Conservation (phyloP, 1,140 invertebrate genomes). For the Leptinotarsa undecemlineata region DNA sequence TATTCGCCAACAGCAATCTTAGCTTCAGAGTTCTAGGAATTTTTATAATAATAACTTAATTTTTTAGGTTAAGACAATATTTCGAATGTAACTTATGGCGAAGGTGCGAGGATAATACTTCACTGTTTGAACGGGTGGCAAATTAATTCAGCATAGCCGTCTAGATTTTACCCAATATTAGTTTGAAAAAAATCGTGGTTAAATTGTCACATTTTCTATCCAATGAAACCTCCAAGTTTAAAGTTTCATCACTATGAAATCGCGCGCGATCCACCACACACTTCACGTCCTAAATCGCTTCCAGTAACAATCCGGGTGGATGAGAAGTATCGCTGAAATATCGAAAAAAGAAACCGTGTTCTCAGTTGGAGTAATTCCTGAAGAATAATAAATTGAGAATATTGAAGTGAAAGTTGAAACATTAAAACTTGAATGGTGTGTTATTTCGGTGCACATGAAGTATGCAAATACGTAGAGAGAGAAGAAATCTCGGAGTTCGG, state of each 20-base stretch:
- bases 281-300: not conserved
- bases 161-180: too few species aligned
- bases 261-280: not conserved
- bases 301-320: not conserved
- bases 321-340: not conserved
- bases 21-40: too few species aligned
- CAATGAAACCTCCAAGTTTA: not conserved
- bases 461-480: slow-evolving; percentile 23
- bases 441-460: not conserved
- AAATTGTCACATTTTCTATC: not conserved
- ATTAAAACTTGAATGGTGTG: slow-evolving; percentile 6
- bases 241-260: not conserved
- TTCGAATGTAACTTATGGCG: too few species aligned
- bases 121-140: too few species aligned
- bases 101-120: too few species aligned
- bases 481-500: slow-evolving; percentile 7
- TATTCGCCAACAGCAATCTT: too few species aligned
- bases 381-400: slow-evolving; percentile 1
- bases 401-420: slow-evolving; percentile 6
- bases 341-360: not conserved
- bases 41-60: too few species aligned
- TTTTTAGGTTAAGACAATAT: too few species aligned
- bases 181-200: not conserved
- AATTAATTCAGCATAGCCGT: too few species aligned
- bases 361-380: not conserved